Base-by-base conservation (phyloP, 2,888 invertebrate genomes). In the Orthosia gracilis region DNA sequence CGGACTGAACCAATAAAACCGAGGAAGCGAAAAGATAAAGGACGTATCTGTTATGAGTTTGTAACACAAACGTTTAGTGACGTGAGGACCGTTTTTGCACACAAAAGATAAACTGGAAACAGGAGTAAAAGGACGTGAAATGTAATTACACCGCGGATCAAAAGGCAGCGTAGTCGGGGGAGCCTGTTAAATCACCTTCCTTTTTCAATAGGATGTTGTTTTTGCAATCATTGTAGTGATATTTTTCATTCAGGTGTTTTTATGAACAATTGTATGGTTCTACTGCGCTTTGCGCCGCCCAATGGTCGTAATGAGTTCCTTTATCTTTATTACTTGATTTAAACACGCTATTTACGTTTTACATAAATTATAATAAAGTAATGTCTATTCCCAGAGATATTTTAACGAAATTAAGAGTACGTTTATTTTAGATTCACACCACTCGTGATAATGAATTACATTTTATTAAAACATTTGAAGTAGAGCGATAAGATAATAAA, bases 191-290 rank as follows among this genome's bases (percentile, higher is more conserved):
- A 63, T 69, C 9, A 50, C 64, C 47, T 72, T 63, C 62, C 57
- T 73, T 73, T 67, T 67, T 79, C 49, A 63, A 54, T 67, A 54
- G 21, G n/a, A 67, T 21, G 62, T 52, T 65, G 52, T 72, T 66
- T 72, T 50, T 79, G 66, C 73, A 73, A 63, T 67, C 57, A 58
- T 54, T 26, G 66, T 21, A 67, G 26, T 26, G 57, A 64, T 74
- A 55, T 57, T 47, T 17, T 73, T 54, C 57, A 47, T 78, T 65
- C 65, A 71, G 9, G 4, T 13, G 47, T 70, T 65, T 78, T 50
- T 23, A 55, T 61, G 50, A 65, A 45, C 50, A 64, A 70, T 59
- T 65, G 18, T 21, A 17, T 26, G 47, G 9, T 70, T 57, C n/a
- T 18, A 47, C 45, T 58, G 47, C 21, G 70, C 47, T 47, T 13